phyloP scores from a whole-genome alignment of 2,113 vertebrate genomes.

The Austrofundulus limnaeus region DNA sequence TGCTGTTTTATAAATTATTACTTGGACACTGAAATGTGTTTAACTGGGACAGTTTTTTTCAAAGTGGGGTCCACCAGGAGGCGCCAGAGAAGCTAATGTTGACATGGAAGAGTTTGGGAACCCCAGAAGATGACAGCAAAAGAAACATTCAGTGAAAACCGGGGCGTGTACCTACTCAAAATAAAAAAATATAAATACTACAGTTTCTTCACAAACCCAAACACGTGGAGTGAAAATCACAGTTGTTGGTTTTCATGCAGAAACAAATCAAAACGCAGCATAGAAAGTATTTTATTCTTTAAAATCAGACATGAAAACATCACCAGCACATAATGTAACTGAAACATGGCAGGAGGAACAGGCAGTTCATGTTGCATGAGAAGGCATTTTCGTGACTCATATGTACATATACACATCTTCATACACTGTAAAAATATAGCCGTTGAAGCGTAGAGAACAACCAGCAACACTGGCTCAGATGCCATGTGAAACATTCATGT shows the following conservation, averaged over 20 bases:
- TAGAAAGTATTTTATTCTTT: constrained; percentile 80
- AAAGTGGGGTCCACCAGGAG: no score
- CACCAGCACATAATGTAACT: constrained; percentile 72
- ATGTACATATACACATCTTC: constrained; percentile 81
- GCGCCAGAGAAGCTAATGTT: no score
- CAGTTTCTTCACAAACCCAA: not conserved
- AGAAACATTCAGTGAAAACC: no score
- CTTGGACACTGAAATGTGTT: no score
- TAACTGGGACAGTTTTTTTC: no score
- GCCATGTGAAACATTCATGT: constrained; percentile 76
- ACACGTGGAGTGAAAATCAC: not conserved
- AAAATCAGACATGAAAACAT: constrained; percentile 75
- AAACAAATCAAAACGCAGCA: constrained; percentile 38
- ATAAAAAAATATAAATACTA: no score
- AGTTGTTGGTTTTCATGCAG: no score
- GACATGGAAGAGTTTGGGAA: no score
- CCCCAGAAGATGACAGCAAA: not conserved
- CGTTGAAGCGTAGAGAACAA: constrained; percentile 67
- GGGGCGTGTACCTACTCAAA: no score
- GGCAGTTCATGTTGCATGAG: constrained; percentile 74
- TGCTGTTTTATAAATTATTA: no score
- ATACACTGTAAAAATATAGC: constrained; percentile 82
- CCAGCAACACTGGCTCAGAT: constrained; percentile 59
- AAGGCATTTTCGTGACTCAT: constrained; percentile 82
- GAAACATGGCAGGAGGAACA: constrained; percentile 77